Percentiles rank a stretch among this genome's conserved stretches.
Evolutionary conservation across 2,113 vertebrate species (phyloP).

Genomic region (Xiphias gladius): DNA sequence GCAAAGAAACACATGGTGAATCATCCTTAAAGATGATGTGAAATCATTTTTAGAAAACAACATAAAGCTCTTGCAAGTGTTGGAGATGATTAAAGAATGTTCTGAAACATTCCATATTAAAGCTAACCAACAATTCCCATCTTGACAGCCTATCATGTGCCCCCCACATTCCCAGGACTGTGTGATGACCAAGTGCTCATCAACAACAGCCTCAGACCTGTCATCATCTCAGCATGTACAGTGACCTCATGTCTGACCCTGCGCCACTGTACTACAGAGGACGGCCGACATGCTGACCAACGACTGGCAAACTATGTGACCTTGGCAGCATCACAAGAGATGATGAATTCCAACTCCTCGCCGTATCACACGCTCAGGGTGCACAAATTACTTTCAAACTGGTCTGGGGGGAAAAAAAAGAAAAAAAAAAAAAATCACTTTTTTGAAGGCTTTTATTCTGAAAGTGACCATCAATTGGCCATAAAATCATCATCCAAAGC

Average conservation of each 20-base stretch:
- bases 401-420: too few relatives aligned
- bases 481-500: not conserved
- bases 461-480: not conserved
- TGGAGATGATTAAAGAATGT: not conserved
- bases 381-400: constrained; percentile 1
- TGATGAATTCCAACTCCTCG: constrained; percentile 26
- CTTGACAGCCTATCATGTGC: not conserved
- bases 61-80: not conserved
- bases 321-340: constrained; percentile 43
- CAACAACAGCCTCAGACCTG: constrained; percentile 47
- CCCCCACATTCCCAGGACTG: constrained; percentile 43
- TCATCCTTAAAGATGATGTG: not conserved
- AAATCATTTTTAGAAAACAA: not conserved
- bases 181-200: constrained; percentile 33
- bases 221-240: constrained; percentile 75
- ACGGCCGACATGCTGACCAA: constrained; percentile 54
- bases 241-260: constrained; percentile 60
- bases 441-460: not conserved
- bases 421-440: not conserved
- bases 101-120: not conserved
- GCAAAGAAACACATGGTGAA: not conserved
- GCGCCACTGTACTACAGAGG: constrained; percentile 44
- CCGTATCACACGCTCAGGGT: not conserved
- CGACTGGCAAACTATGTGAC: constrained; percentile 63
- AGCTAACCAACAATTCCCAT: not conserved